Conservation (phyloP, 2,113 vertebrate genomes). For the Periophthalmus modestus region DNA sequence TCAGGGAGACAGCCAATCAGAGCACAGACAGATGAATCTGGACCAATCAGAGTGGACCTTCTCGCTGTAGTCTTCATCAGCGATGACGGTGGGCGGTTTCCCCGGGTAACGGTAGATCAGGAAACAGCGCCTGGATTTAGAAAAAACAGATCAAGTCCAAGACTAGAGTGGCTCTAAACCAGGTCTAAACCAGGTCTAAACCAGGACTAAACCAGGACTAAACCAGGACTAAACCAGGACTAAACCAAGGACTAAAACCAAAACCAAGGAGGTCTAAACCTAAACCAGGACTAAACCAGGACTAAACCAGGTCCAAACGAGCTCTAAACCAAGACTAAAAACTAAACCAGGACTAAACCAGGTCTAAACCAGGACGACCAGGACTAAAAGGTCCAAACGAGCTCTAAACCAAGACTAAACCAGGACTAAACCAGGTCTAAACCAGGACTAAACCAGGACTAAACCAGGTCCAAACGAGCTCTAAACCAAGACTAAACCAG, state of each 20-base stretch:
- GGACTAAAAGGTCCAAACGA: neutral
- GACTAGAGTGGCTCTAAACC: neutral
- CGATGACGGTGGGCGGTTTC: constrained; percentile 84
- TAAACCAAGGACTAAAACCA: no score
- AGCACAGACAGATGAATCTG: neutral
- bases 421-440: constrained; percentile 6
- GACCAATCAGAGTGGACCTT: constrained; percentile 78
- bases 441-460: no score
- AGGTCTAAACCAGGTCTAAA: neutral
- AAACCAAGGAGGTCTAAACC: neutral
- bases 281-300: constrained; percentile 10
- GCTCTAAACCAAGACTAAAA: neutral
- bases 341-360: no score
- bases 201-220: constrained; percentile 6
- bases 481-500: constrained; percentile 9
- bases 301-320: no score
- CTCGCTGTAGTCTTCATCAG: constrained; percentile 82
- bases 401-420: neutral
- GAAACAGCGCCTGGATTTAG: constrained; percentile 87
- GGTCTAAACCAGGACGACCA: neutral
- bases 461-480: neutral
- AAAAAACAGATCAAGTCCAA: constrained; percentile 13
- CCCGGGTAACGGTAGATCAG: constrained; percentile 91
- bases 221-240: no score
- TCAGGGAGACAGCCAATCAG: neutral